Conservation (phyloP, 2,797 vertebrate genomes). For the Sebastiscus tertius region DNA sequence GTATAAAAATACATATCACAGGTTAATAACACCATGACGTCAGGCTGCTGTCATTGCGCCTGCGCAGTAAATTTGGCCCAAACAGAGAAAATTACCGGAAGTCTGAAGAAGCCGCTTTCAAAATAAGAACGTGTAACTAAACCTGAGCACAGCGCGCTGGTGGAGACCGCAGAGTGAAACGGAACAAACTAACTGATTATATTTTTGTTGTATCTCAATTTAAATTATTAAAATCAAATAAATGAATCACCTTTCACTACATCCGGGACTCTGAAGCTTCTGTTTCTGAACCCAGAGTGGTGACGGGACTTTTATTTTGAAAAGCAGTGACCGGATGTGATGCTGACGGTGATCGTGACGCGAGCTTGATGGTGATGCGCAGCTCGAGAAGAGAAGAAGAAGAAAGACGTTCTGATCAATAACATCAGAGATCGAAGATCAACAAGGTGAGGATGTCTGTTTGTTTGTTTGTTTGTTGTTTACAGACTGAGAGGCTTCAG, state of each 20-base stretch:
- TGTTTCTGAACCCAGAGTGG: background rate
- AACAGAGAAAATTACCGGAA: rapidly evolving
- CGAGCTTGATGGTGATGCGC: slow-evolving; percentile 23
- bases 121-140: background rate
- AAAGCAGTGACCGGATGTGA: background rate
- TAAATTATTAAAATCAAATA: background rate
- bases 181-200: background rate
- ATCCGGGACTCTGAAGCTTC: background rate
- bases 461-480: background rate
- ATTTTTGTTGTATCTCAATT: background rate
- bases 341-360: background rate
- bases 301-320: slow-evolving; percentile 26
- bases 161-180: background rate
- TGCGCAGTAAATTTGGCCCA: background rate
- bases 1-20: background rate
- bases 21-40: background rate
- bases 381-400: slow-evolving; percentile 8
- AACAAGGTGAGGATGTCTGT: background rate
- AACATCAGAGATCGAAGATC: background rate
- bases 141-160: background rate
- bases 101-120: background rate
- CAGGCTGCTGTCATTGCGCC: background rate
- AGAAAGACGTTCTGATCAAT: background rate
- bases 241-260: background rate
- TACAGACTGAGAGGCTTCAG: background rate